Conservation (phyloP, 2,797 vertebrate species). For the Syngnathus acus region DNA sequence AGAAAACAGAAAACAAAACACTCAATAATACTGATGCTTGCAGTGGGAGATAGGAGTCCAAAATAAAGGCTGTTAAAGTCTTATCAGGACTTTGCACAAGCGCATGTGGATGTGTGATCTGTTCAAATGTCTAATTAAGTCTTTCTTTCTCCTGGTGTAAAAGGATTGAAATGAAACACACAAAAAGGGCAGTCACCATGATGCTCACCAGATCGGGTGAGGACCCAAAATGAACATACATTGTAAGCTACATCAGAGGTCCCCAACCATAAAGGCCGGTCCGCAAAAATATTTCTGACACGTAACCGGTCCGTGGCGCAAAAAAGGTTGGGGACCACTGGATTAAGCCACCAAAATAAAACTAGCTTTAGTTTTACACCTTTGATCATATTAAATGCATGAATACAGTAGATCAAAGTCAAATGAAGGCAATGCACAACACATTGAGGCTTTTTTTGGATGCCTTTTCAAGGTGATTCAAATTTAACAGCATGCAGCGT, state of each 20-base stretch:
- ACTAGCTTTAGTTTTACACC: too few species aligned
- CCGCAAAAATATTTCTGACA: too few species aligned
- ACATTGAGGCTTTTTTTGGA: not conserved
- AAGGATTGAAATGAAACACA: conserved; percentile 22
- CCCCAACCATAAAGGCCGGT: too few species aligned
- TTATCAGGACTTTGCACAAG: conserved; percentile 55
- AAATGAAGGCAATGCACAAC: not conserved
- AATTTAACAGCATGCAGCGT: not conserved
- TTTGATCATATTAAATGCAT: not conserved
- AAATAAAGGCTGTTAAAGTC: conserved; percentile 42
- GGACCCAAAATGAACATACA: conserved; percentile 28
- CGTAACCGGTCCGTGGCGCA: too few species aligned
- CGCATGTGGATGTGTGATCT: not conserved
- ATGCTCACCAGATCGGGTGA: conserved; percentile 22
- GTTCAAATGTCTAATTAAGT: not conserved
- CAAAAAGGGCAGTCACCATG: conserved; percentile 16
- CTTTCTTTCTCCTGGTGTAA: conserved; percentile 9
- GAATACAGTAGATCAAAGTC: not conserved
- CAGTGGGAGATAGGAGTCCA: too few species aligned
- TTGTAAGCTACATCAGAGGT: conserved; percentile 17
- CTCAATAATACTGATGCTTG: too few species aligned
- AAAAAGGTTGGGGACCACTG: too few species aligned
- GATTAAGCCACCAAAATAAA: too few species aligned
- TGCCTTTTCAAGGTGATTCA: not conserved
- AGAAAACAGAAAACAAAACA: not conserved